phyloP scores from a whole-genome alignment of 1,140 invertebrate genomes.

The Manduca sexta region DNA sequence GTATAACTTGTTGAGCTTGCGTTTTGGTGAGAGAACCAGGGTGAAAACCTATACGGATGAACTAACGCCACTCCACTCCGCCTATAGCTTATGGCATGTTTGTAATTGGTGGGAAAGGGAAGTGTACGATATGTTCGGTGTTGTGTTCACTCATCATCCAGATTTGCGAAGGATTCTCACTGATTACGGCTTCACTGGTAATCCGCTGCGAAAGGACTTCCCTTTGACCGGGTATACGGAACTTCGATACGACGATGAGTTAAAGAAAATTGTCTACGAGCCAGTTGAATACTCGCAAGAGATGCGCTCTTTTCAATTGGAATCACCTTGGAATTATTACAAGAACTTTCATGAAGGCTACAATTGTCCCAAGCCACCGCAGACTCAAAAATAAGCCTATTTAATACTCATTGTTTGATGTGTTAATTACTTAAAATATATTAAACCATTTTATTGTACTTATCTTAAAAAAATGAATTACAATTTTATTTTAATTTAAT shows the following conservation, averaged over 20 bases:
- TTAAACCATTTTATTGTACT: too few relatives aligned
- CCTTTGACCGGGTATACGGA: constrained; percentile 62
- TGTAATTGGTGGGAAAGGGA: constrained; percentile 65
- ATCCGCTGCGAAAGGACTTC: constrained; percentile 67
- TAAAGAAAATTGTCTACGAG: constrained; percentile 66
- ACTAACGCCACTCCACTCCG: constrained; percentile 59
- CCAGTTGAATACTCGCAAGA: constrained; percentile 66
- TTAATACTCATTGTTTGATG: too few relatives aligned
- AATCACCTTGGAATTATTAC: constrained; percentile 57
- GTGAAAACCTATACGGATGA: constrained; percentile 69
- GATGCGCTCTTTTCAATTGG: constrained; percentile 42
- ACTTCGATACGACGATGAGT: constrained; percentile 63
- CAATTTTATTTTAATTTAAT: too few relatives aligned
- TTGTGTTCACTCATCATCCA: constrained; percentile 66
- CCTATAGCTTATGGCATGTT: constrained; percentile 46
- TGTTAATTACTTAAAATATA: too few relatives aligned
- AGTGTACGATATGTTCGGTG: constrained; percentile 67
- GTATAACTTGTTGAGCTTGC: constrained; percentile 94
- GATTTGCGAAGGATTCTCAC: constrained; percentile 67
- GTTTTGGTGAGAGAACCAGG: constrained; percentile 71
- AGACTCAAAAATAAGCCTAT: constrained; percentile 12
- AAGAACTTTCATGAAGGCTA: constrained; percentile 54
- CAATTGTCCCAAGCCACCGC: constrained; percentile 20
- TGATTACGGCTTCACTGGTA: constrained; percentile 66
- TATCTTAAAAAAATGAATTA: too few relatives aligned